Evolutionary conservation across 2,888 invertebrate species (phyloP), one percentile per base, ranked within the genome.

Genomic region (Parnassius mnemosyne): DNA sequence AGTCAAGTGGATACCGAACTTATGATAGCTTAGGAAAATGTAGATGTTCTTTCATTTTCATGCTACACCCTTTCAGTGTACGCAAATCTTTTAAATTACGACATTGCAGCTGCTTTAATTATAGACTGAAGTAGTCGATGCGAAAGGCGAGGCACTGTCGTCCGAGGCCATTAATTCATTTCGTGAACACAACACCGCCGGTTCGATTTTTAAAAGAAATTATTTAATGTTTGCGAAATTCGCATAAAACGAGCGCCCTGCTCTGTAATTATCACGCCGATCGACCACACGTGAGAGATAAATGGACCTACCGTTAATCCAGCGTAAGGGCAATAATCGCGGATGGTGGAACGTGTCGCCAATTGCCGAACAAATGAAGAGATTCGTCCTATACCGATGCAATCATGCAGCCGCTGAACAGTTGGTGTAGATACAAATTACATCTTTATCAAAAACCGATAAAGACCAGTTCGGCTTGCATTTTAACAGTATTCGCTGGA

Each of bases 231-330:
- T 61, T 61, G 55, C 60, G 55, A 61, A 61, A 60, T 60, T 60
- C 54, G 49, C 50, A 55, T 50, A n/a, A 60, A 61, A 61, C 51
- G 55, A 46, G 34, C 60, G 55, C 55, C 44, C 42, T 83, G 72
- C 83, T 81, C 83, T 87, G 85, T 89, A 90, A 91, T 91, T 89
- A 89, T 85, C 75, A 77, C 77, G 78, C 84, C 84, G 84, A 71
- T 78, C 81, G 89, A 86, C 88, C 87, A 86, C 85, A 84, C 85
- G 80, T 70, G 78, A 73, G 77, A 82, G 83, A 85, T 83, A 80
- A 87, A 87, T 86, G 83, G 80, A 76, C 83, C 72, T 73, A 82
- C 81, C 70, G 81, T 79, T 79, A 81, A 81, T 80, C 80, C 81
- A 73, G 72, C 78, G 77, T 80, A 83, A 84, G 81, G 78, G 76